phyloP scores from a whole-genome alignment of 2,888 invertebrate species.

The Lymantria dispar region DNA sequence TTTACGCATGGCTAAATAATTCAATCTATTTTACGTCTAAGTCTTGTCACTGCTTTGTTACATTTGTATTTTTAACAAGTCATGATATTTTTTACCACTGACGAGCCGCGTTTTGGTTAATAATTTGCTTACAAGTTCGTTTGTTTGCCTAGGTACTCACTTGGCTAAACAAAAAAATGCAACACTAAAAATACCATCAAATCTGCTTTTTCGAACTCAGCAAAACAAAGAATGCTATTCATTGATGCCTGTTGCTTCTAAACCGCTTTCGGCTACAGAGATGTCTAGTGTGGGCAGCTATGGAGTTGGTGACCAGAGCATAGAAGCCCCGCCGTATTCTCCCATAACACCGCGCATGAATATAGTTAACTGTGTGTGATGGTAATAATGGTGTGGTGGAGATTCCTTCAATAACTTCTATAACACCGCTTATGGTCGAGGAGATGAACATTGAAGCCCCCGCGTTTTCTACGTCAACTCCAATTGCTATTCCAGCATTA shows the following conservation, averaged over 20 bases:
- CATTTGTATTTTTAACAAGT: too few relatives aligned
- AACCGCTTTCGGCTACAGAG: constrained; percentile 5
- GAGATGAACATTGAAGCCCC: constrained; percentile 4
- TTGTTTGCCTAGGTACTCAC: too few relatives aligned
- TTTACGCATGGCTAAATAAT: too few relatives aligned
- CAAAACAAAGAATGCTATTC: constrained; percentile 7
- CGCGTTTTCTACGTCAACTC: constrained; percentile 1
- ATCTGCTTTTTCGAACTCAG: constrained; percentile 9
- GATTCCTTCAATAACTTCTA: constrained; percentile 2
- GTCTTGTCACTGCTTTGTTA: too few relatives aligned
- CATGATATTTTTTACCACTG: too few relatives aligned
- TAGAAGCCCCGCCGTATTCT: constrained; percentile 8
- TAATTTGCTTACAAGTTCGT: too few relatives aligned
- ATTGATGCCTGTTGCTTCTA: constrained; percentile 7
- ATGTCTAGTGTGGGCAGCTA: too few relatives aligned
- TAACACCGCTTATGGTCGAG: neutral
- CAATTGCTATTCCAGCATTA: constrained; percentile 1
- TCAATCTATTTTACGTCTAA: too few relatives aligned
- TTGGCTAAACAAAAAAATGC: constrained; percentile 2
- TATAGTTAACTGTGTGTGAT: constrained; percentile 3
- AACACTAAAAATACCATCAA: constrained; percentile 1
- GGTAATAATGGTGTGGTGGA: neutral
- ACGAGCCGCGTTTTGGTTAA: too few relatives aligned
- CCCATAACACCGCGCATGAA: constrained; percentile 5
- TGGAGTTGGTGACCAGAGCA: constrained; percentile 7